Percentiles rank a stretch among this genome's conserved stretches.
Evolutionary conservation across 1,140 invertebrate genomes (phyloP).

Genomic region (Ceratina australensis): DNA sequence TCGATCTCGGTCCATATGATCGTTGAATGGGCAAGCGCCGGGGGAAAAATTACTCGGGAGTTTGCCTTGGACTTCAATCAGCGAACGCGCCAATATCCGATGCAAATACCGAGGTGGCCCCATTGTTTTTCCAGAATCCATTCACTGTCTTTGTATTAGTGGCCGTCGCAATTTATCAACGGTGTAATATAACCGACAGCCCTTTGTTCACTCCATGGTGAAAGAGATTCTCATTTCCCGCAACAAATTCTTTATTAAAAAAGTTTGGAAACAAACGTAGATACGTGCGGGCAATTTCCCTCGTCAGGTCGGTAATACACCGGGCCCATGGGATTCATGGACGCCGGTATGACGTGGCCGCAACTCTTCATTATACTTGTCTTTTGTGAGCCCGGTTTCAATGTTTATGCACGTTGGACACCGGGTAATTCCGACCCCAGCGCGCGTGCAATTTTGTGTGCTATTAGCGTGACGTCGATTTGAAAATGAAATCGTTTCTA

Average conservation of each 20-base stretch:
- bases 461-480: not conserved
- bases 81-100: slow-evolving; percentile 24
- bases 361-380: slow-evolving; percentile 31
- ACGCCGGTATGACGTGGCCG: not conserved
- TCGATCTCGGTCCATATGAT: not conserved
- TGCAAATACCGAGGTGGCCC: not conserved
- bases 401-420: slow-evolving; percentile 14
- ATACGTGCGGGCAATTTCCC: slow-evolving; percentile 23
- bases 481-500: slow-evolving; percentile 12
- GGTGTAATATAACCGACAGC: slow-evolving; percentile 34
- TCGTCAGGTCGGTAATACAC: slow-evolving; percentile 36
- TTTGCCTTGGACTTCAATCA: slow-evolving; percentile 25
- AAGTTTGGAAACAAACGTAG: slow-evolving; percentile 46
- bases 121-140: slow-evolving; percentile 24
- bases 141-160: slow-evolving; percentile 24
- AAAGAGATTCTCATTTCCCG: slow-evolving; percentile 38
- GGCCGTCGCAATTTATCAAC: slow-evolving; percentile 38
- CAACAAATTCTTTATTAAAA: slow-evolving; percentile 53
- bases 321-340: slow-evolving; percentile 34
- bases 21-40: not conserved
- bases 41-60: slow-evolving; percentile 6
- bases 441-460: not conserved
- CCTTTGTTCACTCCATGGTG: slow-evolving; percentile 40
- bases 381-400: slow-evolving; percentile 22
- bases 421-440: slow-evolving; percentile 20